Conservation (phyloP, 2,797 vertebrate species). For the Valencia hispanica region DNA sequence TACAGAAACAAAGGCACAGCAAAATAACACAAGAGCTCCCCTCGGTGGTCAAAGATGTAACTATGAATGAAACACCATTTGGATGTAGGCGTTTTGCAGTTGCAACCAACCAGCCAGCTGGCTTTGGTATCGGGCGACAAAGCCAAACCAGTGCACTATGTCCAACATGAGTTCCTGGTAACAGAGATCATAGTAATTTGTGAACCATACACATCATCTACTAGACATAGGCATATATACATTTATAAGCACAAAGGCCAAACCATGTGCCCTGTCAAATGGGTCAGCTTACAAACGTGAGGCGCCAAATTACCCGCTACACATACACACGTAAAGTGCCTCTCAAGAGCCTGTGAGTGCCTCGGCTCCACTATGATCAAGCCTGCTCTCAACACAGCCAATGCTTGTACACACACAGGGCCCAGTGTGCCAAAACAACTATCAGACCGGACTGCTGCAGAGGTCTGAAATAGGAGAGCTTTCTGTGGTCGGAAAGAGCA, state of each 20-base stretch:
- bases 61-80: slow-evolving; percentile 18
- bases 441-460: slow-evolving; percentile 55
- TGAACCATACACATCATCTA: slow-evolving; percentile 67
- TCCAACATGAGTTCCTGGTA: slow-evolving; percentile 68
- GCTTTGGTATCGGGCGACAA: slow-evolving; percentile 64
- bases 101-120: slow-evolving; percentile 66
- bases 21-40: slow-evolving; percentile 75
- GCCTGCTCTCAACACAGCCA: slow-evolving; percentile 60
- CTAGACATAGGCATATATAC: slow-evolving; percentile 40
- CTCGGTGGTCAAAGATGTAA: slow-evolving; percentile 52
- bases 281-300: slow-evolving; percentile 59
- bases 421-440: slow-evolving; percentile 67
- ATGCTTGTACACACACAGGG: slow-evolving; percentile 59
- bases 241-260: slow-evolving; percentile 50
- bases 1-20: slow-evolving; percentile 15
- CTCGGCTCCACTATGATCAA: slow-evolving; percentile 61
- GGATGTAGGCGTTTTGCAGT: slow-evolving; percentile 30
- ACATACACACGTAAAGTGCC: slow-evolving; percentile 74
- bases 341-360: slow-evolving; percentile 67
- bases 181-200: slow-evolving; percentile 66
- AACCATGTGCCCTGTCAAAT: slow-evolving; percentile 52
- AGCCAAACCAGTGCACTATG: slow-evolving; percentile 68
- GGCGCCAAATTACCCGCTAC: slow-evolving; percentile 64
- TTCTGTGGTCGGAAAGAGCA: slow-evolving; percentile 51
- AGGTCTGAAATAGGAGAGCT: slow-evolving; percentile 51